These are phyloP conservation scores for Sebastiscus albofasciatus DNA, from an alignment of 2,797 vertebrate genomes.

Conservation along the genomic window DNA sequence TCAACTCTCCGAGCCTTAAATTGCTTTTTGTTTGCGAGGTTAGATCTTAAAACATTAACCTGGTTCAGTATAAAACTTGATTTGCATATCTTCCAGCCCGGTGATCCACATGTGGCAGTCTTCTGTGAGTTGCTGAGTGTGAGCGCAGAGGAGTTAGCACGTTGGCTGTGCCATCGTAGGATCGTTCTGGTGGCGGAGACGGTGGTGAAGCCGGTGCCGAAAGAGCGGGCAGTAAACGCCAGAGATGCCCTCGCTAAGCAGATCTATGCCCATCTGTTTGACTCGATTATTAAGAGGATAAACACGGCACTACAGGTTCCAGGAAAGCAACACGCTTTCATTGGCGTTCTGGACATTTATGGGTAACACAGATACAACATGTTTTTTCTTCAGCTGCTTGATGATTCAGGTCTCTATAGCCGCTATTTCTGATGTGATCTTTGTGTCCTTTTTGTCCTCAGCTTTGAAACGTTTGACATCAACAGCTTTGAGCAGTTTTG, in stretches of 20 bases:
- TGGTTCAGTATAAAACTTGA: not conserved
- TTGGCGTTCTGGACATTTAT: slow-evolving; percentile 99
- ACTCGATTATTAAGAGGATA: slow-evolving; percentile 90
- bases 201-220: slow-evolving; percentile 90
- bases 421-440: not conserved
- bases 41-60: not conserved
- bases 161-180: slow-evolving; percentile 91
- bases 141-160: slow-evolving; percentile 73
- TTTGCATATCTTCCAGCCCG: slow-evolving; percentile 72
- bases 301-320: slow-evolving; percentile 90
- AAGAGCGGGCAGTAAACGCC: slow-evolving; percentile 86
- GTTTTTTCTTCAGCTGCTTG: not conserved
- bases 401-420: not conserved
- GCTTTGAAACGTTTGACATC: slow-evolving; percentile 98
- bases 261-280: slow-evolving; percentile 94
- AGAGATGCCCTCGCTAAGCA: slow-evolving; percentile 95
- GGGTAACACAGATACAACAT: slow-evolving; percentile 81
- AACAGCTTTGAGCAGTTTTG: slow-evolving; percentile 99
- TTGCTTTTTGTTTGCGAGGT: not conserved
- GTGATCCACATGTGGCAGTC: slow-evolving; percentile 85
- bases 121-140: slow-evolving; percentile 92
- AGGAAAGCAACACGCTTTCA: slow-evolving; percentile 92
- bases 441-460: slow-evolving; percentile 63
- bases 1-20: not conserved
- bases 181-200: slow-evolving; percentile 90